Conservation (phyloP, 2,113 vertebrate species). For the Zapus hudsonius region DNA sequence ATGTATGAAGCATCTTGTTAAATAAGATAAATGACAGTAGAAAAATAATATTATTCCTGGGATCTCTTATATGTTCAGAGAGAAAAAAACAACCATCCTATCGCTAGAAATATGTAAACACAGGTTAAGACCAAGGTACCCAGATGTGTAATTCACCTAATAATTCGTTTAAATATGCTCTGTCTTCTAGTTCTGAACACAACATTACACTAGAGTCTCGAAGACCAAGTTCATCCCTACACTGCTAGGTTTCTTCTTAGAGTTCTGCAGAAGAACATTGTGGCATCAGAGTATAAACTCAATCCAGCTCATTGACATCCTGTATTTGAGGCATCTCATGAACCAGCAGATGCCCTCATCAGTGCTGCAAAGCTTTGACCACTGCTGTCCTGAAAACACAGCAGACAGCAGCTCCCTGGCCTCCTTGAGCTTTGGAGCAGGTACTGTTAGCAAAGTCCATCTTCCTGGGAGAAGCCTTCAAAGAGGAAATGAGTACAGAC, state of each 20-base stretch:
- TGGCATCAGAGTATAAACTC: not conserved
- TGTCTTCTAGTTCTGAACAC: not conserved
- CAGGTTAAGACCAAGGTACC: not conserved
- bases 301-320: not conserved
- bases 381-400: too few species aligned
- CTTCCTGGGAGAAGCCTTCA: not conserved
- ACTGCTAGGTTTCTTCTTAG: not conserved
- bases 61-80: not conserved
- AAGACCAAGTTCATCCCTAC: not conserved
- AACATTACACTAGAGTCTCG: not conserved
- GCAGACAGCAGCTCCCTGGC: not conserved
- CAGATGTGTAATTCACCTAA: not conserved
- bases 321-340: accelerated
- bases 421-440: not conserved
- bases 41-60: not conserved
- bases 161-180: not conserved
- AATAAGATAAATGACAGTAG: not conserved
- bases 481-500: not conserved
- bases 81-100: not conserved
- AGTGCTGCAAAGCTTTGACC: not conserved
- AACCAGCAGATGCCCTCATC: not conserved
- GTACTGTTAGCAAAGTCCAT: not conserved
- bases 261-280: not conserved
- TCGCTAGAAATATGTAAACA: not conserved
- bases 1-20: not conserved